phyloP scores from a whole-genome alignment of 2,113 vertebrate genomes.

The Asarcornis scutulata region DNA sequence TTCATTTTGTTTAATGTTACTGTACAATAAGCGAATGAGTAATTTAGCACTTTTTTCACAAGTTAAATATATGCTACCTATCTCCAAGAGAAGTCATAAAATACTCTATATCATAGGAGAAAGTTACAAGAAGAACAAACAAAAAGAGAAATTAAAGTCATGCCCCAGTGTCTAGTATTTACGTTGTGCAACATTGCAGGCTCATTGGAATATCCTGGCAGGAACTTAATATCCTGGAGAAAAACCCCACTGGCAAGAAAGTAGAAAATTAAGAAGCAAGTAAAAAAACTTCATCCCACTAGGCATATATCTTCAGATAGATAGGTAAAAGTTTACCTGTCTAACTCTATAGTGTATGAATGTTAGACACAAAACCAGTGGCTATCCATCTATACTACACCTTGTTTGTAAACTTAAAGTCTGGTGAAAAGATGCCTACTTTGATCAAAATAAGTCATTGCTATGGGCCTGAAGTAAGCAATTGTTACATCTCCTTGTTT shows the following conservation, averaged over 20 bases:
- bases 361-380: not conserved
- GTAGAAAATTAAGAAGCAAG: not conserved
- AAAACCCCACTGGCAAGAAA: not conserved
- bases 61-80: not conserved
- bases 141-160: not conserved
- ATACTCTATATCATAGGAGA: not conserved
- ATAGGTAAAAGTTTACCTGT: not conserved
- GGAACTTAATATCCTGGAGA: not conserved
- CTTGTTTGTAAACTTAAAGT: not conserved
- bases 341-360: not conserved
- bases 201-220: not conserved
- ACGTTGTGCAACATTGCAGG: not conserved
- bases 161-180: not conserved
- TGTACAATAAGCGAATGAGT: not conserved
- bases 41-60: not conserved
- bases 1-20: not conserved
- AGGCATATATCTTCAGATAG: not conserved
- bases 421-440: not conserved
- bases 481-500: not conserved
- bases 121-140: not conserved
- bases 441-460: not conserved
- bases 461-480: not conserved
- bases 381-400: not conserved
- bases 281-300: not conserved
- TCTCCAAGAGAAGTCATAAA: not conserved